phyloP scores from a whole-genome alignment of 2,888 invertebrate genomes.

The Drosophila diplacantha region DNA sequence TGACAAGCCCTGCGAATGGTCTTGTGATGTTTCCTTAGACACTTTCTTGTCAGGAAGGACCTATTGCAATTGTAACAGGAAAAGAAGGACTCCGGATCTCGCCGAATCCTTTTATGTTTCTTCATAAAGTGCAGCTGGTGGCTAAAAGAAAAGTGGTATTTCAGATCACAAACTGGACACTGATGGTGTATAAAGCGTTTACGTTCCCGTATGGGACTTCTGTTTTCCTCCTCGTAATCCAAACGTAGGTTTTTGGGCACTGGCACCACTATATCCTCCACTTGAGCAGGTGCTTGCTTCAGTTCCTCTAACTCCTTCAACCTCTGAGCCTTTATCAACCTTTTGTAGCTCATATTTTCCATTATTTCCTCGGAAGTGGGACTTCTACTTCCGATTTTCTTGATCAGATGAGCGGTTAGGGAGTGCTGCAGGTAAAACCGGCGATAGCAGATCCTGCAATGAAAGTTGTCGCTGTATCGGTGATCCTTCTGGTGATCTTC shows the following conservation, averaged over 20 bases:
- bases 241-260: neutral
- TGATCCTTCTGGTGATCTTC: constrained; percentile 37
- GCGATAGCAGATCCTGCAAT: constrained; percentile 40
- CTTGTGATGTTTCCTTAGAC: constrained; percentile 15
- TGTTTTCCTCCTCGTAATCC: constrained; percentile 1
- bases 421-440: constrained; percentile 42
- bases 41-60: constrained; percentile 10
- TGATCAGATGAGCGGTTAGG: constrained; percentile 31
- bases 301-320: constrained; percentile 1
- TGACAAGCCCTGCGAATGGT: neutral
- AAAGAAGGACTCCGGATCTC: neutral
- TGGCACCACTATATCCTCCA: constrained; percentile 15
- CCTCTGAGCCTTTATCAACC: neutral
- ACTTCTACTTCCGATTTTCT: constrained; percentile 15
- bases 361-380: constrained; percentile 20
- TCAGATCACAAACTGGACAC: constrained; percentile 17
- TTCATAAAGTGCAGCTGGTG: constrained; percentile 38
- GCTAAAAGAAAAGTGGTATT: constrained; percentile 31
- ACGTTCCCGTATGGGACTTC: neutral
- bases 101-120: neutral
- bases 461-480: constrained; percentile 35
- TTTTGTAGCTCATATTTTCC: constrained; percentile 4
- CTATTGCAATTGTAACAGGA: constrained; percentile 27
- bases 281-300: too few species aligned
- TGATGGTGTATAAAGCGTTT: neutral